Percentiles rank a stretch among this genome's conserved stretches.
phyloP scores from a whole-genome alignment of 2,888 invertebrate species.

The Euphydryas editha region DNA sequence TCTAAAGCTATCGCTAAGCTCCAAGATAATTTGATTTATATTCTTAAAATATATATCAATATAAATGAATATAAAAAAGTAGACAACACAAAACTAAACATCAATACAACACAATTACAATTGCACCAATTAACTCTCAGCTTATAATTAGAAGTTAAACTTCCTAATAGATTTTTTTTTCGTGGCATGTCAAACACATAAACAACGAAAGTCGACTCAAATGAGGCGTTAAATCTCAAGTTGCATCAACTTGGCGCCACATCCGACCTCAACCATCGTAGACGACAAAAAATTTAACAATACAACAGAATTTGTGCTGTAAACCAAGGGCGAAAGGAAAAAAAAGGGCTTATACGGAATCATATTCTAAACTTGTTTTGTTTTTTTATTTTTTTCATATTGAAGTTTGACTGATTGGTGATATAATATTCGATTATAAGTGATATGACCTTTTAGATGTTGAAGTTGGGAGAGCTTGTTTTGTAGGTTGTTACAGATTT shows the following conservation, averaged over 20 bases:
- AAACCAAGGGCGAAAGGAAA: slow-evolving; percentile 70
- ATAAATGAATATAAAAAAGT: too few species aligned
- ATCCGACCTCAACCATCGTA: slow-evolving; percentile 59
- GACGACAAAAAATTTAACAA: slow-evolving; percentile 60
- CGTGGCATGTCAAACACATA: slow-evolving; percentile 49
- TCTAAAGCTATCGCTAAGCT: too few species aligned
- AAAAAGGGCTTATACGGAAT: slow-evolving; percentile 52
- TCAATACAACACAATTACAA: not conserved
- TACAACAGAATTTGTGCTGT: slow-evolving; percentile 57
- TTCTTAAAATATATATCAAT: too few species aligned
- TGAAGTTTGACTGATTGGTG: not conserved
- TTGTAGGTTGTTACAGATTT: too few species aligned
- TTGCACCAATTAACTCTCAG: not conserved
- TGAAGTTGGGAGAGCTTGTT: too few species aligned
- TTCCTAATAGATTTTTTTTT: slow-evolving; percentile 3
- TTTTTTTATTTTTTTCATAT: slow-evolving; percentile 13
- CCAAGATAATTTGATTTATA: too few species aligned
- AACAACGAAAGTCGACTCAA: slow-evolving; percentile 74
- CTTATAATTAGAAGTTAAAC: not conserved
- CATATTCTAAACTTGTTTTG: slow-evolving; percentile 9
- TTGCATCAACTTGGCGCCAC: slow-evolving; percentile 78
- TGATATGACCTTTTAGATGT: too few species aligned
- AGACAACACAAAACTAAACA: not conserved
- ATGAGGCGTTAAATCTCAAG: slow-evolving; percentile 80
- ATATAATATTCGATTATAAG: not conserved